Conservation (phyloP, 2,888 invertebrate species). For the Ophioninae sp. region DNA sequence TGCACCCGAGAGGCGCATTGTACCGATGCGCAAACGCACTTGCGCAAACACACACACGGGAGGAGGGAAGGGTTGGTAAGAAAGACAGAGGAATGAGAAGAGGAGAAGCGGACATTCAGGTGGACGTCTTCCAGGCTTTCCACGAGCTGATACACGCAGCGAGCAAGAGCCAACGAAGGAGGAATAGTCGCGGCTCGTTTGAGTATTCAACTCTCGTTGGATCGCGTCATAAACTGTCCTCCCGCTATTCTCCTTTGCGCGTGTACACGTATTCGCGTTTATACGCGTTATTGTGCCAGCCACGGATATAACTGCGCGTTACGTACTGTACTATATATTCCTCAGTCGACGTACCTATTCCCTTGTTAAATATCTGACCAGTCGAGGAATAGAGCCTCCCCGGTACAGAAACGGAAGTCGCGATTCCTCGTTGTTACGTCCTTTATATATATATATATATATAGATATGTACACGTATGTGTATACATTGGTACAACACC, state of each 20-base stretch:
- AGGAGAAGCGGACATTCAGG: conserved; percentile 24
- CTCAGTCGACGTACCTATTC: background rate
- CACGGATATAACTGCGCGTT: conserved; percentile 27
- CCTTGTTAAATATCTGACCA: background rate
- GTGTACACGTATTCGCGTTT: conserved; percentile 28
- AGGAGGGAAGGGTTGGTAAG: background rate
- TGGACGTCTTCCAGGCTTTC: conserved; percentile 19
- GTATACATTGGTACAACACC: background rate
- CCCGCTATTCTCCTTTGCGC: conserved; percentile 68
- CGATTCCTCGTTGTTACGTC: conserved; percentile 32
- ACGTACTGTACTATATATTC: conserved; percentile 19
- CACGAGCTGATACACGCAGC: conserved; percentile 14
- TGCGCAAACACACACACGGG: background rate
- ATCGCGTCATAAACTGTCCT: conserved; percentile 78
- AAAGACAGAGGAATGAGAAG: background rate
- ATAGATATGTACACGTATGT: no score
- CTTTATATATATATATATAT: background rate
- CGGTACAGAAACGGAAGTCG: conserved; percentile 45
- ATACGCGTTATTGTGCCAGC: conserved; percentile 47
- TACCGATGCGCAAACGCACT: conserved; percentile 31
- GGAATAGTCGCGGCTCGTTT: conserved; percentile 74
- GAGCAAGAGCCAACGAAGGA: conserved; percentile 54
- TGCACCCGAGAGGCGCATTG: conserved; percentile 40
- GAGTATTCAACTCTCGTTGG: conserved; percentile 75
- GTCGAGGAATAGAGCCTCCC: conserved; percentile 17